phyloP scores from a whole-genome alignment of 2,888 invertebrate species.

The Ashinkailepas kermadecensis region DNA sequence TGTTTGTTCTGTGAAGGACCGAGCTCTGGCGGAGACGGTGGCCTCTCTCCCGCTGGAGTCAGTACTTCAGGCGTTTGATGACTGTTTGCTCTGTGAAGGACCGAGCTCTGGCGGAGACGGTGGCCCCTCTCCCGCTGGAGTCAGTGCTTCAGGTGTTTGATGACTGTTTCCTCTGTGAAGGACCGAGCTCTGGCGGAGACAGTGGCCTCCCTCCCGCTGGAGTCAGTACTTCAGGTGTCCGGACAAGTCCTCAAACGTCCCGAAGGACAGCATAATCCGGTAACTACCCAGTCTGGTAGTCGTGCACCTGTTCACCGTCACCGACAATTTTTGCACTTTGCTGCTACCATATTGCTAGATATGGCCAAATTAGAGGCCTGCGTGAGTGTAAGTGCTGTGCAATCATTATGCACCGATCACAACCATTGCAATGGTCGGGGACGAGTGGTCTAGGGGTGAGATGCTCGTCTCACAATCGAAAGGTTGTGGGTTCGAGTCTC shows the following conservation, averaged over 20 bases:
- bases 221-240: constrained; percentile 52
- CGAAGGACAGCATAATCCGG: background rate
- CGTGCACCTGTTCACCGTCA: no score
- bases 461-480: no score
- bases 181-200: background rate
- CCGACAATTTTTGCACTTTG: no score
- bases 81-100: background rate
- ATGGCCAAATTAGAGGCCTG: no score
- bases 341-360: no score
- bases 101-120: background rate
- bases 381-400: background rate
- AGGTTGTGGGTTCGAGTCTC: no score
- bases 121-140: constrained; percentile 36
- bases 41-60: constrained; percentile 48
- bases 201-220: constrained; percentile 41
- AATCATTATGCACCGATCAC: background rate
- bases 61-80: constrained; percentile 45
- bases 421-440: background rate
- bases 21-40: constrained; percentile 12
- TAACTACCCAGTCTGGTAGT: no score
- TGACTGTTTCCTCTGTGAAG: background rate
- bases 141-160: background rate
- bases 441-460: no score
- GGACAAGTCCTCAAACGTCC: constrained; percentile 25
- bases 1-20: background rate